Base-by-base conservation (phyloP, 1,140 invertebrate genomes). In the Drosophila nannoptera region DNA sequence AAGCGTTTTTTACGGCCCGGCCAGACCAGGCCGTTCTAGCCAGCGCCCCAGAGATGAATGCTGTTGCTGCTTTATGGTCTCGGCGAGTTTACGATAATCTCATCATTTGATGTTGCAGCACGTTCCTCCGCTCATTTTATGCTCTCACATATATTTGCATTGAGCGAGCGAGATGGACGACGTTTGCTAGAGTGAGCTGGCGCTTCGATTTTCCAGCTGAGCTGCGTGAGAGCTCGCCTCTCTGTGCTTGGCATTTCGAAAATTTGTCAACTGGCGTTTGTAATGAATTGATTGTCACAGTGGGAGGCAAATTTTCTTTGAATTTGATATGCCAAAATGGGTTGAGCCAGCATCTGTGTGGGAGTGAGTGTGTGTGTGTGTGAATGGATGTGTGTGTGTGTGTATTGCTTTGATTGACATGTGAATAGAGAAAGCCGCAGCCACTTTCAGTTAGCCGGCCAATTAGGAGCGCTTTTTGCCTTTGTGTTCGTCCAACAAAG, bases 71-170 rank as follows among this genome's bases (percentile, higher is more conserved):
- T 83, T 76, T 82, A 75, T 83, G 75, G 68, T 69, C 52, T 64
- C 48, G 42, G 31, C 55, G 55, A 87, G 81, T 86, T 86, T 86
- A 87, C 77, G 81, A 86, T 86, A 86, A 86, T 86, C 81, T 86
- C 81, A 86, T 87, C 81, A 86, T 86, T 86, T 81, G 82, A 86
- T 86, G 82, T 86, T 87, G 82, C 81, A 81, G 81, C 81, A 86
- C 81, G 81, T 86, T 87, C 68, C 77, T 59, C 62, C 69, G 69
- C 75, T 74, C 77, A 74, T 76, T 78, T 83, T 83, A 84, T 84
- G 76, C 69, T 40, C 62, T 73, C 63, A 65, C 62, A 69, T 78
- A 84, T 83, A 83, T 83, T 84, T 83, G 81, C 78, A 84, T 84
- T 60, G 58, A 22, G 22, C 22, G 22, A 22, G 22, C 22, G 22